Evolutionary conservation across 2,888 invertebrate species (phyloP).

Genomic region (Dromius quadrimaculatus): DNA sequence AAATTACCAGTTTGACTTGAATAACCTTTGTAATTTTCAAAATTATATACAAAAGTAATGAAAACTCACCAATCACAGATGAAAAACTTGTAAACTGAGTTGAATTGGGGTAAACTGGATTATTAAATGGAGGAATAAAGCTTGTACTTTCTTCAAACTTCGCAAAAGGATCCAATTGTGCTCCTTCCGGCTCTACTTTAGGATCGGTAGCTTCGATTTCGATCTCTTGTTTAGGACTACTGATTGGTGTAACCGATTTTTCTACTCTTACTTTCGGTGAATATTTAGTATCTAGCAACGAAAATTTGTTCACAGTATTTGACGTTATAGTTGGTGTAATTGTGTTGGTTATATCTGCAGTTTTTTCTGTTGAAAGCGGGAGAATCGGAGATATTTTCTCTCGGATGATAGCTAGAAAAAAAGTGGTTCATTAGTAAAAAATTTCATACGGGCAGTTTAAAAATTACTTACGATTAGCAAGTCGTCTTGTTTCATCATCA

Average conservation of each 20-base stretch:
- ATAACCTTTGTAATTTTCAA: not conserved
- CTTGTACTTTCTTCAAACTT: constrained; percentile 59
- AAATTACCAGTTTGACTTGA: no score
- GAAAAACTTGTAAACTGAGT: constrained; percentile 63
- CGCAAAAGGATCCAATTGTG: constrained; percentile 32
- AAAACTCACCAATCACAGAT: constrained; percentile 63
- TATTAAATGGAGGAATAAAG: constrained; percentile 67
- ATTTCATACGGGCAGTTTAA: no score
- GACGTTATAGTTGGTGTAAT: no score
- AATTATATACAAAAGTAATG: constrained; percentile 46
- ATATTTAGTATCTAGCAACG: constrained; percentile 58
- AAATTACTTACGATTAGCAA: constrained; percentile 63
- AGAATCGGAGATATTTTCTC: no score
- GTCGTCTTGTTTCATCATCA: constrained; percentile 74
- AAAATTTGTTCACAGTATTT: no score
- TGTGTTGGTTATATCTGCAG: no score
- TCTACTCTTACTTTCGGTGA: not conserved
- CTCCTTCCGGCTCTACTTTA: not conserved
- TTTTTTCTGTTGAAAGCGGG: no score
- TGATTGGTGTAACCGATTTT: no score
- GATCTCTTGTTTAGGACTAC: not conserved
- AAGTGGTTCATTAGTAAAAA: no score
- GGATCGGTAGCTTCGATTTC: no score
- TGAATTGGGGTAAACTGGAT: constrained; percentile 65
- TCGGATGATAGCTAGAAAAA: no score